Conservation (phyloP, 2,113 vertebrate species). For the Melozone crissalis region DNA sequence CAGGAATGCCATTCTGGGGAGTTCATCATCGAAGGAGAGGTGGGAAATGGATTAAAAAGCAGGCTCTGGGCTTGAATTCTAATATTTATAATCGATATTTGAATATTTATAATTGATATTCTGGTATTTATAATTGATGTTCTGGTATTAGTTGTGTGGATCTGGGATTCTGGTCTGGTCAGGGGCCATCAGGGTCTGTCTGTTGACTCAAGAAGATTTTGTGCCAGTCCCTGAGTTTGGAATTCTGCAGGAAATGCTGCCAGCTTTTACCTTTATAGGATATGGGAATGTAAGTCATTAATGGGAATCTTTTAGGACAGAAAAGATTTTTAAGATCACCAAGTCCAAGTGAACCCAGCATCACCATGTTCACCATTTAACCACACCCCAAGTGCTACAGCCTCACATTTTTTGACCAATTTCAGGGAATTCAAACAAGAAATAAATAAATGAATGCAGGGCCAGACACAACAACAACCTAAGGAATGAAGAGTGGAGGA, state of each 20-base stretch:
- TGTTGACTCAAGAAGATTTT: background rate
- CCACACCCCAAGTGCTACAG: background rate
- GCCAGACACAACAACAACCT: background rate
- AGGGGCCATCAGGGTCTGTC: background rate
- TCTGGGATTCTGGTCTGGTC: background rate
- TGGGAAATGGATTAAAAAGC: background rate
- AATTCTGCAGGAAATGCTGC: background rate
- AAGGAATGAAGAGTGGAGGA: background rate
- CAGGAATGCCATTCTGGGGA: background rate
- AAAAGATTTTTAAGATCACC: background rate
- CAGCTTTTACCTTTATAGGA: background rate
- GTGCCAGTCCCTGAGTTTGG: background rate
- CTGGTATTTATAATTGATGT: background rate
- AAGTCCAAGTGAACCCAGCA: background rate
- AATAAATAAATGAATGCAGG: rapidly evolving
- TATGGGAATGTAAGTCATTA: background rate
- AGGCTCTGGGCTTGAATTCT: background rate
- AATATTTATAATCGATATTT: background rate
- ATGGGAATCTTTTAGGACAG: background rate
- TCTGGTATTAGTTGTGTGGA: background rate
- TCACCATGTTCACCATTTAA: background rate
- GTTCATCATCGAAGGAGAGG: background rate
- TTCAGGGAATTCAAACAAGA: background rate
- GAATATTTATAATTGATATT: background rate
- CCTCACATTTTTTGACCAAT: background rate